Conservation (phyloP, 2,888 invertebrate species). For the Troides aeacus region DNA sequence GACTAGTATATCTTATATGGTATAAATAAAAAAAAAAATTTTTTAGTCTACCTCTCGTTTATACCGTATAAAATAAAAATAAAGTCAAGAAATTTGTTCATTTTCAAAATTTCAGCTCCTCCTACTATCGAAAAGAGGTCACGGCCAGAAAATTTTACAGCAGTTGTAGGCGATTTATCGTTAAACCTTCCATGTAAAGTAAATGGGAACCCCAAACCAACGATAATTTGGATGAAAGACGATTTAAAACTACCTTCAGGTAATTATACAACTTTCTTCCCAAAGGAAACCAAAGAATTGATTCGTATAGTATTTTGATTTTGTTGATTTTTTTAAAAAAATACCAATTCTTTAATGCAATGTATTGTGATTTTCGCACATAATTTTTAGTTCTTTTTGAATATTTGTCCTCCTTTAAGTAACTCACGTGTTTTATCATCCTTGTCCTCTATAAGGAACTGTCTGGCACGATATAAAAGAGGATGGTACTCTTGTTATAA, state of each 20-base stretch:
- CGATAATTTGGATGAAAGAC: conserved; percentile 45
- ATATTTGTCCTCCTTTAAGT: too few species aligned
- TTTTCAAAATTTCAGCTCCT: conserved; percentile 43
- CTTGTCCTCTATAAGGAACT: conserved; percentile 40
- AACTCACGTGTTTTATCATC: background rate
- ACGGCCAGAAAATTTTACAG: conserved; percentile 31
- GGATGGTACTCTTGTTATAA: conserved; percentile 51
- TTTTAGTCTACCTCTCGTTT: too few species aligned
- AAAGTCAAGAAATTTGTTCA: background rate
- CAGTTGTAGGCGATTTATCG: conserved; percentile 42
- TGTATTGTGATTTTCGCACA: too few species aligned
- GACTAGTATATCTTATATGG: too few species aligned
- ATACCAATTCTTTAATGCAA: too few species aligned
- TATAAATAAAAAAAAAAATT: too few species aligned
- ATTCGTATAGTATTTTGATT: too few species aligned
- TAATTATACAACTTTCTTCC: conserved; percentile 29
- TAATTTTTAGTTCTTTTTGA: too few species aligned
- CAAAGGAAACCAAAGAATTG: too few species aligned
- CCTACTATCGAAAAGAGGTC: conserved; percentile 40
- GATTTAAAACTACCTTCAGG: conserved; percentile 44
- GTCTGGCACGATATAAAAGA: conserved; percentile 46
- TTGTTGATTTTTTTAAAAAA: too few species aligned
- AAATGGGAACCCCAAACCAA: conserved; percentile 50
- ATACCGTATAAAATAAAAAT: too few species aligned
- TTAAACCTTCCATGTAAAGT: conserved; percentile 47